Evolutionary conservation across 2,797 vertebrate species (phyloP), one percentile per base, ranked within the genome.

Genomic region (Microctenopoma stevenorrisi): DNA sequence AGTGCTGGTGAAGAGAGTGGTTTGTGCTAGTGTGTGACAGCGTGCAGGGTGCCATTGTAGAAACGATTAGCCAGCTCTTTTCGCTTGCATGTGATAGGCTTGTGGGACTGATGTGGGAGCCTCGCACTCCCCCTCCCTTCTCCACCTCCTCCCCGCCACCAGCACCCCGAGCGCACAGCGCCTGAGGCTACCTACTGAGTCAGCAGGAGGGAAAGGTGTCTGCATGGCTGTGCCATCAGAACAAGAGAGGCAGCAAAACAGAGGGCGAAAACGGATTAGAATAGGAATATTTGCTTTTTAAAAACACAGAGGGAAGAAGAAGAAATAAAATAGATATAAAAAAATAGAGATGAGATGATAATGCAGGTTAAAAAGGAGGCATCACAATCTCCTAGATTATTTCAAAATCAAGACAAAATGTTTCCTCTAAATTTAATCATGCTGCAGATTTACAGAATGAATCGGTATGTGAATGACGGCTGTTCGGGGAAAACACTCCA

Each of bases 191-290:
- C 82, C 72, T 89, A 92, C 93, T 94, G 93, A 94, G 93, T 94
- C 93, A 94, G 93, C 93, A 93, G 88, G 88, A 93, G 87, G 86
- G 89, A 92, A 94, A 94, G 93, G 93, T 94, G 93, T 94, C 92
- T 93, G 93, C 84, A 86, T 81, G 90, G 84, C 90, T 90, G 87
- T 91, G 89, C 88, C 89, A 91, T 92, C 90, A 84, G 85, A 90
- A 80, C 84, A 86, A 85, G 86, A 81, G 82, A 83, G 79, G 79
- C 48, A 86, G 84, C 71, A 65, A 78, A 85, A 82, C 74, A 81
- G 88, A 74, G 66, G 50, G 82, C 22, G 76, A 5, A 77, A 83
- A 78, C 16, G 54, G 49, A 64, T 78, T 46, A 62, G 74, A 81
- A 74, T 25, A 76, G 72, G 81, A 65, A 51, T 64, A 74, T 76